phyloP scores from a whole-genome alignment of 2,113 vertebrate genomes.

The Ceuthmochares aereus region DNA sequence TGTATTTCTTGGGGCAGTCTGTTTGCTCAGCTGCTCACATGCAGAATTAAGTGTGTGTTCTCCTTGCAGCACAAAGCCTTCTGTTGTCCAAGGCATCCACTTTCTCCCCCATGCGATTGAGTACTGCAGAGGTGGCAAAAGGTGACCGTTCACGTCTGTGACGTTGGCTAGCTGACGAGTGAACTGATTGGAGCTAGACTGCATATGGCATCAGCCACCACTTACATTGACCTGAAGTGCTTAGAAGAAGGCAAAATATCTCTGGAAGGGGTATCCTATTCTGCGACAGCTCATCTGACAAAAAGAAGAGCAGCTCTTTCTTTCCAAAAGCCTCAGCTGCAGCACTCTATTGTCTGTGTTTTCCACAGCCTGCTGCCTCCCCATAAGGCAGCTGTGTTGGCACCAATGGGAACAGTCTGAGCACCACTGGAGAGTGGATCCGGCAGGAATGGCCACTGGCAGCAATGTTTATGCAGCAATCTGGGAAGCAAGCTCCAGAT shows the following conservation, averaged over 20 bases:
- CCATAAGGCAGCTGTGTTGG: not conserved
- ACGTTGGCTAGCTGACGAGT: not conserved
- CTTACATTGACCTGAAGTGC: not conserved
- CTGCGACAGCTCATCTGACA: not conserved
- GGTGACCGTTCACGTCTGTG: not conserved
- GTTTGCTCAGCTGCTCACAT: conserved; percentile 5
- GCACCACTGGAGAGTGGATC: not conserved
- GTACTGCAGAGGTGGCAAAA: not conserved
- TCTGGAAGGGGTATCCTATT: not conserved
- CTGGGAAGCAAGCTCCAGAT: conserved; percentile 1
- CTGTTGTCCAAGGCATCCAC: not conserved
- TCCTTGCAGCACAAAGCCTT: not conserved
- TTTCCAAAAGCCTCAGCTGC: not conserved
- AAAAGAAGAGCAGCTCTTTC: not conserved
- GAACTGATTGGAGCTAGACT: not conserved
- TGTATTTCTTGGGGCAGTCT: not conserved
- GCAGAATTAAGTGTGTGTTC: not conserved
- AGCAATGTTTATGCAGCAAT: not conserved
- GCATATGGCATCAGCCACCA: not conserved
- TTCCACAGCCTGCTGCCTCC: not conserved
- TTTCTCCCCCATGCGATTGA: not conserved
- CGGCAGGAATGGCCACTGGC: not conserved
- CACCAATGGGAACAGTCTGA: not conserved
- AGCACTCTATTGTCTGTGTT: not conserved
- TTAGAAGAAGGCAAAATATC: not conserved